These are phyloP conservation scores for Aphidius ervi DNA, from an alignment of 1,140 invertebrate species.

Conservation along the genomic window DNA sequence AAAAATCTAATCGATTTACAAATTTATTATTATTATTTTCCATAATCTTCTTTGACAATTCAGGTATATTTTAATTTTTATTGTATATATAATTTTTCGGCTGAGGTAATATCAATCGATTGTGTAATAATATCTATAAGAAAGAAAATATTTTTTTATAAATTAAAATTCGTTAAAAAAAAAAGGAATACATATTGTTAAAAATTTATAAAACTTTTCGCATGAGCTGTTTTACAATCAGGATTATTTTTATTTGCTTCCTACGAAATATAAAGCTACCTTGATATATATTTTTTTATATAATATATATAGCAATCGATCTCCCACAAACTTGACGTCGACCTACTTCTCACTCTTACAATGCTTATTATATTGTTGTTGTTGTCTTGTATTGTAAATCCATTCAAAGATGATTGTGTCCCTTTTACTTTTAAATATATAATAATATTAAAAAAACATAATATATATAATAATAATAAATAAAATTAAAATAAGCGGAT, in stretches of 20 bases:
- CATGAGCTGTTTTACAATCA: conserved; percentile 11
- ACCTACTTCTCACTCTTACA: conserved; percentile 18
- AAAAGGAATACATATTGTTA: background rate
- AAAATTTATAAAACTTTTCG: conserved; percentile 1
- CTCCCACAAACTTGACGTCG: conserved; percentile 6
- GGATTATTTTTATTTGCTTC: conserved; percentile 13
- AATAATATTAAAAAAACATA: background rate
- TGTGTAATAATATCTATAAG: too few species aligned
- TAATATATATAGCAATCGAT: conserved; percentile 16
- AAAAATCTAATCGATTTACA: too few species aligned
- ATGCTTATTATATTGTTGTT: too few species aligned
- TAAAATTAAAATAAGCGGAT: background rate
- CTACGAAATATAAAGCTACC: background rate
- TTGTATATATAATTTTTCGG: too few species aligned
- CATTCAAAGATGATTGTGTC: too few species aligned
- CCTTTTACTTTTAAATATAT: background rate
- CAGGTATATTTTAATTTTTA: too few species aligned
- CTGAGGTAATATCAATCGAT: too few species aligned
- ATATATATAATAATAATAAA: background rate
- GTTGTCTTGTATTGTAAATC: background rate
- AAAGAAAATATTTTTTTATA: too few species aligned
- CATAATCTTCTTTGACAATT: too few species aligned
- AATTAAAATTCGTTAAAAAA: too few species aligned
- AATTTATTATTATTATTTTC: too few species aligned
- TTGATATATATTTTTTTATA: too few species aligned